Evolutionary conservation across 1,140 invertebrate species (phyloP).

Genomic region (Monochamus saltuarius): DNA sequence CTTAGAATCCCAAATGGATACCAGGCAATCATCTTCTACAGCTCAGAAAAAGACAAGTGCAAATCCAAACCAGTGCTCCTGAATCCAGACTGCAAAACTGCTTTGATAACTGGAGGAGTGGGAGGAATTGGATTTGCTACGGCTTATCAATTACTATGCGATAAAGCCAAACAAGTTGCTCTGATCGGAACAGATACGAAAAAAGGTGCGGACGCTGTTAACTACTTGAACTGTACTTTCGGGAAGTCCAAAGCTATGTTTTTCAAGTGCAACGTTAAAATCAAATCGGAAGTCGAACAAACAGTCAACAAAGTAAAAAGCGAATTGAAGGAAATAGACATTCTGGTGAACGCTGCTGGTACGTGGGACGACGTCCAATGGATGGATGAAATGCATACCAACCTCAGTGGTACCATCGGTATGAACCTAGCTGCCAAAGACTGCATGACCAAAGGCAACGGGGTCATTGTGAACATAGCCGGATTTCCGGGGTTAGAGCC

Average conservation of each 20-base stretch:
- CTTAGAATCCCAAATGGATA: too few relatives aligned
- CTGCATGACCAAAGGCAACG: conserved; percentile 22
- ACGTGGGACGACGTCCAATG: conserved; percentile 42
- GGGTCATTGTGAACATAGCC: conserved; percentile 41
- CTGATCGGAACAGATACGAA: conserved; percentile 38
- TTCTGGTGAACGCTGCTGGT: conserved; percentile 42
- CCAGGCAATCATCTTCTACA: too few relatives aligned
- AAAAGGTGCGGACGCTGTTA: conserved; percentile 39
- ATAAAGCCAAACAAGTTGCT: conserved; percentile 33
- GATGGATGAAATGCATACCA: conserved; percentile 43
- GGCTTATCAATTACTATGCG: conserved; percentile 38
- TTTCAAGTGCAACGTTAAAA: conserved; percentile 34
- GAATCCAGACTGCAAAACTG: conserved; percentile 37
- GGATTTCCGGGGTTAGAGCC: conserved; percentile 38
- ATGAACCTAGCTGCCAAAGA: conserved; percentile 20
- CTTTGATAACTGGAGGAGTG: conserved; percentile 41
- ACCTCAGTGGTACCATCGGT: conserved; percentile 35
- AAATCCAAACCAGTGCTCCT: not conserved
- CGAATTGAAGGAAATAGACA: conserved; percentile 38
- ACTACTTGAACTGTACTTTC: conserved; percentile 37
- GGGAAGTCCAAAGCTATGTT: conserved; percentile 42
- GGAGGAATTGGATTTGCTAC: conserved; percentile 42
- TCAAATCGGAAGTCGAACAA: conserved; percentile 33
- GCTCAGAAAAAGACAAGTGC: too few relatives aligned
- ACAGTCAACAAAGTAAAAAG: conserved; percentile 34